Percentiles rank a stretch among this genome's conserved stretches.
These are phyloP conservation scores for Prinia subflava DNA, from an alignment of 2,113 vertebrate genomes.

Conservation along the genomic window DNA sequence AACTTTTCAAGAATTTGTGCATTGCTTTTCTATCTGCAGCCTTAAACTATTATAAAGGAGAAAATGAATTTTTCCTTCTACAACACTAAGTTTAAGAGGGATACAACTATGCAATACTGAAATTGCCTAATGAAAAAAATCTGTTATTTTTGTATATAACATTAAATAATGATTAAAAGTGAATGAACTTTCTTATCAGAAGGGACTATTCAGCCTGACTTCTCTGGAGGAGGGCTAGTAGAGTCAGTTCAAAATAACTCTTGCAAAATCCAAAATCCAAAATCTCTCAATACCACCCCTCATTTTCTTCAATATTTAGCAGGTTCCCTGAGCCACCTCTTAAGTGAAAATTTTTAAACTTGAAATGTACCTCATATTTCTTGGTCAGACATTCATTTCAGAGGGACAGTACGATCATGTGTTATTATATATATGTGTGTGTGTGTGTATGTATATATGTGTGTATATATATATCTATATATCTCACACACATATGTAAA, in stretches of 20 bases:
- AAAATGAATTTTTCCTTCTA: neutral
- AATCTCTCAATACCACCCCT: neutral
- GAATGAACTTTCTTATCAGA: neutral
- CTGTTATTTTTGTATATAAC: neutral
- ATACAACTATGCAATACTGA: neutral
- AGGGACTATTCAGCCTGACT: neutral
- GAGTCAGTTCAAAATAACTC: neutral
- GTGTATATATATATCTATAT: neutral
- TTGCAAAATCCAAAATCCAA: neutral
- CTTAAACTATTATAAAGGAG: neutral
- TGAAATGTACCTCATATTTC: neutral
- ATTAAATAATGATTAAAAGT: neutral
- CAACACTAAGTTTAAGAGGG: neutral
- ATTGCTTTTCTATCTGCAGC: neutral
- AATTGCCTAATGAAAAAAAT: neutral
- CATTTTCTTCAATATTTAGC: neutral
- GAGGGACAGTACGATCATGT: neutral
- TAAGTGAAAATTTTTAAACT: neutral
- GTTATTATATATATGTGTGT: neutral
- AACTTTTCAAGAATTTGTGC: neutral
- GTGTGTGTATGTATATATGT: fast-evolving
- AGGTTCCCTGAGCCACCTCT: neutral
- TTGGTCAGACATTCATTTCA: neutral
- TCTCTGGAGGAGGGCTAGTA: neutral
- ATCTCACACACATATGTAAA: no score